phyloP scores from a whole-genome alignment of 2,888 invertebrate genomes.

The Capitulum mitella region DNA sequence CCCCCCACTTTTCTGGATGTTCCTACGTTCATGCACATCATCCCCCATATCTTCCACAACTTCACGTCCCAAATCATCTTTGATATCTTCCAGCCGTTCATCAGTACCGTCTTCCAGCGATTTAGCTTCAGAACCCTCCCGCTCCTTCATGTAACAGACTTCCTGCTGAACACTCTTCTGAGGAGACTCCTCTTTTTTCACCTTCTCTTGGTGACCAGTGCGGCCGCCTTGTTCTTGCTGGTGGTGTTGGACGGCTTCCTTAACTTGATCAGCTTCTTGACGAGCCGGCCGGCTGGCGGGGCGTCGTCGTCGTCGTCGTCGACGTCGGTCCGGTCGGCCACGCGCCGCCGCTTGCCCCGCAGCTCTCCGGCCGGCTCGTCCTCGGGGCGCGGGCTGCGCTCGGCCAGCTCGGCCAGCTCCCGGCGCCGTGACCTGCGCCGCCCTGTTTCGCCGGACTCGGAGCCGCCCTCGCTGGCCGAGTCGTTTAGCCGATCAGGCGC shows the following conservation, averaged over 20 bases:
- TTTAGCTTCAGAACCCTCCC: background rate
- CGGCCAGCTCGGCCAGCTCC: constrained; percentile 54
- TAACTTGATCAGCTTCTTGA: constrained; percentile 65
- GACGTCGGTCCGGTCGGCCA: constrained; percentile 96
- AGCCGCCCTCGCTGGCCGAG: background rate
- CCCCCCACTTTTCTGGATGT: no score
- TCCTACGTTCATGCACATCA: no score
- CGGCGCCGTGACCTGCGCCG: constrained; percentile 63
- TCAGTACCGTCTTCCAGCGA: background rate
- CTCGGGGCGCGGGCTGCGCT: no score
- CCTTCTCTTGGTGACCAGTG: constrained; percentile 37
- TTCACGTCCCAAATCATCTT: background rate
- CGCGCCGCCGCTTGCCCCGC: constrained; percentile 80
- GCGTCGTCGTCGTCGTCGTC: no score
- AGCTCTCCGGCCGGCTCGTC: constrained; percentile 57
- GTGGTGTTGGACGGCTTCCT: constrained; percentile 44
- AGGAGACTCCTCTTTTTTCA: background rate
- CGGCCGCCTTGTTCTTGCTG: constrained; percentile 41
- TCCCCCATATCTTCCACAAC: background rate
- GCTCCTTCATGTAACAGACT: background rate
- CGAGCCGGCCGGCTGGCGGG: constrained; percentile 57
- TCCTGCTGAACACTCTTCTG: background rate
- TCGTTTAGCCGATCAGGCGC: background rate
- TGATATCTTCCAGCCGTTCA: background rate
- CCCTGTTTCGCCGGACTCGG: background rate